These are phyloP conservation scores for Macquaria australasica DNA, from an alignment of 2,113 vertebrate genomes.

Conservation along the genomic window DNA sequence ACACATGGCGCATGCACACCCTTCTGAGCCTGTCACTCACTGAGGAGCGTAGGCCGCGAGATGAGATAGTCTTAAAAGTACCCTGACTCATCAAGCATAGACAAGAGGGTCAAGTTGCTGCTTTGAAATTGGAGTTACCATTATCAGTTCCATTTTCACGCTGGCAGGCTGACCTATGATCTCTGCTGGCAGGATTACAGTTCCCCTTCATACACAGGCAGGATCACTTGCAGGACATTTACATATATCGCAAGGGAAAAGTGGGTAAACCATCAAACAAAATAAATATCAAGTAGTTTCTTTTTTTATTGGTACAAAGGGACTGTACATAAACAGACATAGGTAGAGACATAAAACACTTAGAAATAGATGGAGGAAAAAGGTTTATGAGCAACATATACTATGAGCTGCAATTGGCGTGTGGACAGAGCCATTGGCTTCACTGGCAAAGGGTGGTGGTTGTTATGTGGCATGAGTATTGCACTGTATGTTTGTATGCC, in stretches of 20 bases:
- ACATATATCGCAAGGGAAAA: neutral
- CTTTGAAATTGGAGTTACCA: constrained; percentile 59
- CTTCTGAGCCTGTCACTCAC: constrained; percentile 61
- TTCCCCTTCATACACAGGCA: constrained; percentile 1
- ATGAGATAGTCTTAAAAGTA: constrained; percentile 58
- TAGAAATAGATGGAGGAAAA: neutral
- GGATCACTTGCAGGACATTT: constrained; percentile 21
- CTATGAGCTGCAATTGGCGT: no score
- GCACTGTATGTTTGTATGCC: no score
- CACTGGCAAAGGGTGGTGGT: no score
- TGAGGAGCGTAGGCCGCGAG: constrained; percentile 20
- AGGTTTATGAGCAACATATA: no score
- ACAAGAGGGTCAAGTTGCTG: constrained; percentile 66
- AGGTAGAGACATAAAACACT: neutral
- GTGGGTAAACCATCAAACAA: neutral
- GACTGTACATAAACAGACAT: neutral
- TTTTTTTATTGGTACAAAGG: neutral
- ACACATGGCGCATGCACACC: constrained; percentile 48
- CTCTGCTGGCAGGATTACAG: constrained; percentile 31
- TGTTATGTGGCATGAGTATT: no score
- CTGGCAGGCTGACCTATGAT: constrained; percentile 53
- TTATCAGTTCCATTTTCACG: constrained; percentile 56
- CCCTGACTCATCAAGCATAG: constrained; percentile 56
- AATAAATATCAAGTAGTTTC: neutral
- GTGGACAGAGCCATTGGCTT: no score